phyloP scores from a whole-genome alignment of 2,888 invertebrate genomes.

The Drosophila seclusa region DNA sequence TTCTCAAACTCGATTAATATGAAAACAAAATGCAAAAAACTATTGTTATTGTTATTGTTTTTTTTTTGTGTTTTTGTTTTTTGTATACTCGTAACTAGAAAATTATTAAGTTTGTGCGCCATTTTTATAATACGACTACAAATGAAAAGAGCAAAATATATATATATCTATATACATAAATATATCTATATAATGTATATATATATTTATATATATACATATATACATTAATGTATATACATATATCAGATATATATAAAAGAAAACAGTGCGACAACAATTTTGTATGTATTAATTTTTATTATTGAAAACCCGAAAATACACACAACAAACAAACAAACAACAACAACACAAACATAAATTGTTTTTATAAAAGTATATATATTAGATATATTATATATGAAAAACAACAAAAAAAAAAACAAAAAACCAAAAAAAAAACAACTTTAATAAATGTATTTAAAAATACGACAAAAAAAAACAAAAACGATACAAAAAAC shows the following conservation, averaged over 20 bases:
- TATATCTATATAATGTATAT: slow-evolving; percentile 37
- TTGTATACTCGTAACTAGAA: slow-evolving; percentile 48
- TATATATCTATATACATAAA: slow-evolving; percentile 25
- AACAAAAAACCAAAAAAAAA: slow-evolving; percentile 1
- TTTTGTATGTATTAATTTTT: slow-evolving; percentile 79
- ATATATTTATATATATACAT: slow-evolving; percentile 28
- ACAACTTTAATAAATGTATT: slow-evolving; percentile 53
- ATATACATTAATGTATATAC: slow-evolving; percentile 62
- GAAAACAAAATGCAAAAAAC: slow-evolving; percentile 40
- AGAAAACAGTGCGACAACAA: slow-evolving; percentile 64
- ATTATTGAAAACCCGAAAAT: slow-evolving; percentile 53
- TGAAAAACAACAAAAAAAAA: slow-evolving; percentile 23
- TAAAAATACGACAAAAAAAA: slow-evolving; percentile 55
- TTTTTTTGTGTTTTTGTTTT: slow-evolving; percentile 40
- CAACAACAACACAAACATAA: slow-evolving; percentile 53
- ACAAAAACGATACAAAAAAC: slow-evolving; percentile 59
- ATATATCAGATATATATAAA: slow-evolving; percentile 59
- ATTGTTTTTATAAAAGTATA: slow-evolving; percentile 72
- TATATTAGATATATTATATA: slow-evolving; percentile 66
- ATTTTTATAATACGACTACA: slow-evolving; percentile 55
- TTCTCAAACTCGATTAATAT: slow-evolving; percentile 40
- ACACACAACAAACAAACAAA: slow-evolving; percentile 31
- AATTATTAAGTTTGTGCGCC: slow-evolving; percentile 72
- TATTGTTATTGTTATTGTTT: slow-evolving; percentile 67
- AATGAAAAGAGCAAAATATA: slow-evolving; percentile 9